A percentile compares a stretch with the other conserved stretches of the same genome.
Conservation (phyloP, 2,888 invertebrate genomes). For the Hofmannophila pseudospretella region DNA sequence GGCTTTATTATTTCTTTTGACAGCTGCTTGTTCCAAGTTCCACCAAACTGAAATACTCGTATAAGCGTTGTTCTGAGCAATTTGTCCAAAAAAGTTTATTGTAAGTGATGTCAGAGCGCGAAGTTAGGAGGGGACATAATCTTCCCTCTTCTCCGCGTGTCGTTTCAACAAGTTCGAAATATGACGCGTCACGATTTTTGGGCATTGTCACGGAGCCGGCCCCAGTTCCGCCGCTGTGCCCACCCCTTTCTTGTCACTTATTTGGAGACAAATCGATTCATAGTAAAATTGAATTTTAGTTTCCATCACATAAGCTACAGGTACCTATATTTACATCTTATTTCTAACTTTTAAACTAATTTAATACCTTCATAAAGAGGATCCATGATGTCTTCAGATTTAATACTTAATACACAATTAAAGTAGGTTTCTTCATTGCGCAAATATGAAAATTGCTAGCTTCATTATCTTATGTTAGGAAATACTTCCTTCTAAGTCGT, state of each 20-base stretch:
- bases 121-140: conserved; percentile 9
- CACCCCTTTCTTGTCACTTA: conserved; percentile 2
- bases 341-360: no score
- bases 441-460: no score
- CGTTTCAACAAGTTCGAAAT: conserved; percentile 13
- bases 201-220: conserved; percentile 1
- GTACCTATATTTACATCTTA: not conserved
- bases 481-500: no score
- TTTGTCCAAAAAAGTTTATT: conserved; percentile 11
- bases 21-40: not conserved
- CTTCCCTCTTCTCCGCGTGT: conserved; percentile 7
- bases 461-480: no score
- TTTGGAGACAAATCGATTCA: conserved; percentile 1
- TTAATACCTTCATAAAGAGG: no score
- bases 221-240: not conserved
- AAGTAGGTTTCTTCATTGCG: no score
- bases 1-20: not conserved
- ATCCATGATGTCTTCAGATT: no score
- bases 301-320: no score
- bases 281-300: not conserved
- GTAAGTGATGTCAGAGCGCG: conserved; percentile 5
- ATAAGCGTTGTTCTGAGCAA: conserved; percentile 3
- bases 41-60: not conserved
- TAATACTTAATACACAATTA: no score
- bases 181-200: conserved; percentile 13